Conservation (phyloP, 2,888 invertebrate genomes). For the Drosophila anomelani region DNA sequence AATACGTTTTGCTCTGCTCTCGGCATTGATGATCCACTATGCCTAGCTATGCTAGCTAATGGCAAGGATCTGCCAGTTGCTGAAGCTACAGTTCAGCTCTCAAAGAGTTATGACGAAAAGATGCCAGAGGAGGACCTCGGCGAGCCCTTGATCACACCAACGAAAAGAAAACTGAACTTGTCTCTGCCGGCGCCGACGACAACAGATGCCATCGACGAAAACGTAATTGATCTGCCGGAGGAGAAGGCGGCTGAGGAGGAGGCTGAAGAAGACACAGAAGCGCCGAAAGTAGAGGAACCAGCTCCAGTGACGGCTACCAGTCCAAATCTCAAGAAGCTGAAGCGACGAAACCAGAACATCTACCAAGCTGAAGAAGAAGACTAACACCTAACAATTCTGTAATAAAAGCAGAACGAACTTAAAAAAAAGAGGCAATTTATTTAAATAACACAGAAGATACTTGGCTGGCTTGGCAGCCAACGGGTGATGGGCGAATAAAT, state of each 20-base stretch:
- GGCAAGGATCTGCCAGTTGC: slow-evolving; percentile 83
- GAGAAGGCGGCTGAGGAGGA: slow-evolving; percentile 35
- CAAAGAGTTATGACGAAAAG: slow-evolving; percentile 52
- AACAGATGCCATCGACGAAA: slow-evolving; percentile 21
- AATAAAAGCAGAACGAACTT: slow-evolving; percentile 13
- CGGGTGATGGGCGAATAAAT: slow-evolving; percentile 35
- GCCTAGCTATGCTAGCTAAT: slow-evolving; percentile 86
- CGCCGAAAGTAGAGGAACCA: background rate
- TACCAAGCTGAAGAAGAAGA: slow-evolving; percentile 73
- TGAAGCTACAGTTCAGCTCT: slow-evolving; percentile 44
- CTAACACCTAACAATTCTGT: slow-evolving; percentile 37
- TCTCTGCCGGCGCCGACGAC: slow-evolving; percentile 73
- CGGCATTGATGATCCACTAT: slow-evolving; percentile 93
- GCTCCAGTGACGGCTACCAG: background rate
- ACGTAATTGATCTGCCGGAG: slow-evolving; percentile 47
- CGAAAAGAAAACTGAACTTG: slow-evolving; percentile 76
- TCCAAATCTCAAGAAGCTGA: slow-evolving; percentile 79
- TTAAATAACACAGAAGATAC: slow-evolving; percentile 73
- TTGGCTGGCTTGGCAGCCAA: slow-evolving; percentile 19
- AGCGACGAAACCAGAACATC: slow-evolving; percentile 82
- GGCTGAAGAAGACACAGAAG: background rate
- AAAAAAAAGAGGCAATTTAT: slow-evolving; percentile 62
- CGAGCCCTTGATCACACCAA: slow-evolving; percentile 52
- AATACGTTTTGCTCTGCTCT: slow-evolving; percentile 88
- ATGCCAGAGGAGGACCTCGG: background rate